A percentile compares a stretch with the other conserved stretches of the same genome.
Evolutionary conservation across 37 sponge, comb jelly and placozoan species (phyloP).

Genomic region (Haliclona indistincta): DNA sequence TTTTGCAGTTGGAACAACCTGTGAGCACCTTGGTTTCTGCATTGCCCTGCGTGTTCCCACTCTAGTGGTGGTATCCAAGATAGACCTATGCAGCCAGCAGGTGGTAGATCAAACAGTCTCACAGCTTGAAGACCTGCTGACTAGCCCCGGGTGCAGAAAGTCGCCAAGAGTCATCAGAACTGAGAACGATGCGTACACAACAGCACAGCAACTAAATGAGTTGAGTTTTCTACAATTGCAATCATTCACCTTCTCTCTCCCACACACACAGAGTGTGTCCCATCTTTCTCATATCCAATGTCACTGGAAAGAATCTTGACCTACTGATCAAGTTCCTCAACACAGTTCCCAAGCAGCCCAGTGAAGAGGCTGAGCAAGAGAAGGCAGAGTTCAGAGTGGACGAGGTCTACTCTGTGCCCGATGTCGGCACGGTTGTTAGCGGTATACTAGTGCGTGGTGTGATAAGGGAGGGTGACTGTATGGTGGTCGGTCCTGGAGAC

Average conservation of each 20-base stretch:
- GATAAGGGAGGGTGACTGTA: conserved; percentile 76
- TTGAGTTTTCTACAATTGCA: conserved; percentile 24
- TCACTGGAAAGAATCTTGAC: conserved; percentile 86
- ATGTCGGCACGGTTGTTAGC: conserved; percentile 80
- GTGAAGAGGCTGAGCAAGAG: conserved; percentile 59
- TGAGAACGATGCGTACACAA: conserved; percentile 59
- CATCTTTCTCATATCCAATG: conserved; percentile 87
- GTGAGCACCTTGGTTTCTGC: conserved; percentile 87
- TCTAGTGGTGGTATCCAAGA: conserved; percentile 92
- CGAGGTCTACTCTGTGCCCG: conserved; percentile 88
- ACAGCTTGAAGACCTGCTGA: conserved; percentile 61
- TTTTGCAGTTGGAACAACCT: conserved; percentile 81
- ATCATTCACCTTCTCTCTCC: background rate
- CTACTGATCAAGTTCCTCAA: conserved; percentile 87
- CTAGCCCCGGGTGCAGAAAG: conserved; percentile 46
- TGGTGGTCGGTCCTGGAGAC: conserved; percentile 82
- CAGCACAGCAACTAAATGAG: conserved; percentile 67
- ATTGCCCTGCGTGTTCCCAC: conserved; percentile 82
- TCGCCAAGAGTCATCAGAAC: conserved; percentile 39
- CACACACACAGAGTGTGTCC: conserved; percentile 62
- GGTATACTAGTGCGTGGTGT: conserved; percentile 90
- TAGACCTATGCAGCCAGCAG: conserved; percentile 70
- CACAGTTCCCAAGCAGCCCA: conserved; percentile 63
- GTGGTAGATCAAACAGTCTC: conserved; percentile 46
- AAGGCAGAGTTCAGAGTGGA: conserved; percentile 87